phyloP scores from a whole-genome alignment of 2,888 invertebrate species.

The Drosophila pseudotalamancana region DNA sequence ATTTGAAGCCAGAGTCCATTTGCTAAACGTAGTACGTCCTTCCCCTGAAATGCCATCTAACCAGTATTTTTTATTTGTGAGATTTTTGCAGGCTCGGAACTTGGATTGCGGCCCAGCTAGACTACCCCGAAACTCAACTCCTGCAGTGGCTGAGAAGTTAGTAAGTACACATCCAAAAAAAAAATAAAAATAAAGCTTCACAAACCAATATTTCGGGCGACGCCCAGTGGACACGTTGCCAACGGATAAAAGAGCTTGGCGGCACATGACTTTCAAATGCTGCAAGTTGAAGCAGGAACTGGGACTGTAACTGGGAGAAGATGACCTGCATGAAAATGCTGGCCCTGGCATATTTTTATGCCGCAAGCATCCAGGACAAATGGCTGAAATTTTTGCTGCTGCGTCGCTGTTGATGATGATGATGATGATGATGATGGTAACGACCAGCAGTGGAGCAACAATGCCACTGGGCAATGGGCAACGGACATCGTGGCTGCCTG shows the following conservation, averaged over 20 bases:
- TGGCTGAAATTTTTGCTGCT: constrained; percentile 75
- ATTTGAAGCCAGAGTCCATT: constrained; percentile 78
- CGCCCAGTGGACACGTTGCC: constrained; percentile 21
- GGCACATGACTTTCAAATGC: constrained; percentile 72
- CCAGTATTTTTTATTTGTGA: constrained; percentile 61
- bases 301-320: constrained; percentile 47
- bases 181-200: constrained; percentile 20
- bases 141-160: constrained; percentile 37
- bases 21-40: constrained; percentile 62
- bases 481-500: constrained; percentile 37
- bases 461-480: constrained; percentile 46
- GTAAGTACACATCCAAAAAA: constrained; percentile 26
- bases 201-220: constrained; percentile 56
- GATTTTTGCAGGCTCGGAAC: constrained; percentile 59
- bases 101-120: constrained; percentile 40
- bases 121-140: constrained; percentile 44
- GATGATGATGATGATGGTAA: constrained; percentile 62
- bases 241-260: background rate
- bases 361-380: constrained; percentile 81
- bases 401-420: constrained; percentile 57
- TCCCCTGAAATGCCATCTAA: constrained; percentile 3
- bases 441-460: constrained; percentile 33
- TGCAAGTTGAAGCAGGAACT: constrained; percentile 37
- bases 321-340: constrained; percentile 81
- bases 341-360: constrained; percentile 81